Evolutionary conservation across 2,797 vertebrate species (phyloP), one percentile per base, ranked within the genome.

Genomic region (Takifugu rubripes): DNA sequence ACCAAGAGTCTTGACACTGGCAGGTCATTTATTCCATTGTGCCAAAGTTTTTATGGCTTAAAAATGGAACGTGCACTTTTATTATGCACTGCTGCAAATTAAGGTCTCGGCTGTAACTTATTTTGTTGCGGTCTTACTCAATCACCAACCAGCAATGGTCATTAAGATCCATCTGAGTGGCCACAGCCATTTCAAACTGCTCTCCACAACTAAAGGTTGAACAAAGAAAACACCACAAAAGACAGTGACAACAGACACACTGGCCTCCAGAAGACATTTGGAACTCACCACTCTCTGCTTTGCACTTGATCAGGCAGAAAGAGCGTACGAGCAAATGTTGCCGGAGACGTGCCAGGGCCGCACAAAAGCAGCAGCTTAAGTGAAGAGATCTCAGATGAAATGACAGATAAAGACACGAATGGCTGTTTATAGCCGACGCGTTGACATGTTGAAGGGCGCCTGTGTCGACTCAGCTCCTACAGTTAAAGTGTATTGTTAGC

Each of bases 251-350:
- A 51, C 50, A 71, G 72, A 50, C 65, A 67, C 58, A 57, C 47
- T 51, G 85, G 64, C 6, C 68, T 48, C 53, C 31, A 9, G 40
- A 75, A 77, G 64, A 66, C 62, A 71, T 75, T 79, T 64, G 79
- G 54, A 70, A 56, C 54, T 75, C 71, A 58, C 54, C 57, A 56
- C 27, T 47, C 49, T 53, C 25, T 31, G 66, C 42, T 15, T 33
- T 64, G 45, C 63, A 62, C 0, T 33, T 10, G 31, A 31, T 31
- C 40, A 27, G 52, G 21, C 5, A 40, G 45, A 44, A 50, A 43
- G 26, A 43, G 14, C 42, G 33, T 25, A 9, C 54, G 58, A 48
- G 31, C 48, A 40, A 48, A 61, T 2, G 10, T 16, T 26, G 26
- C 29, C 53, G 42, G 26, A 31, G 29, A 53, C 27, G 47, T 25